phyloP scores from a whole-genome alignment of 2,113 vertebrate species.

The Motacilla alba region DNA sequence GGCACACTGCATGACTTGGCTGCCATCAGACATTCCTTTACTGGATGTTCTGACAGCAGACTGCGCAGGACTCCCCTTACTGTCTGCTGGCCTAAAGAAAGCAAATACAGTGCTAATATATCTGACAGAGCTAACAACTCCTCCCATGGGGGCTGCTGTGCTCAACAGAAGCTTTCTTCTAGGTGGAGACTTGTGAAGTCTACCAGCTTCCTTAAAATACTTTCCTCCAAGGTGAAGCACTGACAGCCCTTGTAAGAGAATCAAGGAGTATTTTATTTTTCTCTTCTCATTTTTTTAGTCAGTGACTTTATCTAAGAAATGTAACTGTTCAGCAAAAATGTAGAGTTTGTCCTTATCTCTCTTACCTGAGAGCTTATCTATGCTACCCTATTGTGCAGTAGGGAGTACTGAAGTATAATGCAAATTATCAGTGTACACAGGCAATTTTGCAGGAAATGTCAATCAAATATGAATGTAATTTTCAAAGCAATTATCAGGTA shows the following conservation, averaged over 20 bases:
- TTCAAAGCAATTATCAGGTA: not conserved
- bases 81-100: not conserved
- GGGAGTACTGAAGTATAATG: not conserved
- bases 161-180: not conserved
- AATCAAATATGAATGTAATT: not conserved
- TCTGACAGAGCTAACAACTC: not conserved
- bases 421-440: not conserved
- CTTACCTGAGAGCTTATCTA: not conserved
- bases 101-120: not conserved
- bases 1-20: not conserved
- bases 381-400: not conserved
- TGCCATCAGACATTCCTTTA: not conserved
- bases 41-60: not conserved
- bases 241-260: not conserved
- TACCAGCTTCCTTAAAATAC: not conserved
- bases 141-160: not conserved
- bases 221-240: not conserved
- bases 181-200: not conserved
- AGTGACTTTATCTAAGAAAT: not conserved
- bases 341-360: not conserved
- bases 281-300: not conserved
- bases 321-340: not conserved
- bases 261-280: not conserved
- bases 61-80: not conserved
- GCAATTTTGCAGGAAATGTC: not conserved